Base-by-base conservation (phyloP, 2,888 invertebrate species). In the Drosophila mayaguana region DNA sequence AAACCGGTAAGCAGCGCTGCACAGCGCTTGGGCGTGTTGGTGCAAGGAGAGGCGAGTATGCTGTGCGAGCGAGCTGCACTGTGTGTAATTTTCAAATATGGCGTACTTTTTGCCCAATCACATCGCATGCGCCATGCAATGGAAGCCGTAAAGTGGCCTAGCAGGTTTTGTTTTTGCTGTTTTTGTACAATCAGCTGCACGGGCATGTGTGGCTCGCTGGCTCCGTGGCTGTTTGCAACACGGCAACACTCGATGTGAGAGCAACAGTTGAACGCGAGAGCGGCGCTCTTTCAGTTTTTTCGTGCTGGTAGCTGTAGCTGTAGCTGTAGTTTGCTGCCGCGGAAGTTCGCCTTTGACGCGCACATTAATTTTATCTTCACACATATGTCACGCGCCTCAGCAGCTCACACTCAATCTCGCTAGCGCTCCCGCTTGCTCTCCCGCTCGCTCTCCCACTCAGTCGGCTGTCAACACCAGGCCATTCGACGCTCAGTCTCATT, bases 101-200 rank as follows among this genome's bases (percentile, higher is more conserved):
- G 92, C 92, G 93, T 90, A 91, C 81, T 89, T 90, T 88, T 84
- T 82, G 82, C 71, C 93, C 93, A 93, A 93, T 93, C 92, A 91
- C 72, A 91, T 91, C 89, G 89, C 93, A 93, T 93, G 93, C 93
- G 93, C 92, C 79, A 78, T 90, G 84, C 83, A 78, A 89, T 86
- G 81, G 83, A 75, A 78, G 88, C 72, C 87, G 55, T 67, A 64
- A 75, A 75, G 65, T 70, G 75, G 64, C 62, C 62, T 22, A 64
- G 74, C 87, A 81, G 86, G 83, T 78, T 80, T 67, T 36, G 34
- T 36, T 36, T 5, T 16, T 38, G 9, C 11, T 34, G 14, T 36
- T 38, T 32, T 18, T 42, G 20, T 45, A 50, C 46, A 53, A 43
- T 63, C 72, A 54, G 45, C 61, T 81, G 74, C 65, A 72, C 61